These are phyloP conservation scores for Denticeps clupeoides DNA, from an alignment of 2,797 vertebrate genomes.

Conservation along the genomic window DNA sequence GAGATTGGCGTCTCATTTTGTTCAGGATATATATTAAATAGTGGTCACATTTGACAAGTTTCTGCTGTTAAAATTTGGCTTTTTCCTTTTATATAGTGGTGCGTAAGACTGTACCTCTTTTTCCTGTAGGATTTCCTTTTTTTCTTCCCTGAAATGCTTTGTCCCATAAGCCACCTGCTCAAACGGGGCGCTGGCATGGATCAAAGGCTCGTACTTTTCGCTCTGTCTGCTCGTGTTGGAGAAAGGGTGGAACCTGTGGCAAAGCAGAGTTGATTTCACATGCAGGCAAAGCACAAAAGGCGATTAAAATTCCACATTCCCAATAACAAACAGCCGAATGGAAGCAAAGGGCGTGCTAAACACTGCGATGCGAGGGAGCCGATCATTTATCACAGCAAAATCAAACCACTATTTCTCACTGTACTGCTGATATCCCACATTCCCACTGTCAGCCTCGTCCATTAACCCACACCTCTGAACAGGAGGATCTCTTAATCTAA, in stretches of 20 bases:
- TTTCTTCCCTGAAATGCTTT: constrained; percentile 58
- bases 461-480: constrained; percentile 8
- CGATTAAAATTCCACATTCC: background rate
- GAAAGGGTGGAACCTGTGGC: constrained; percentile 60
- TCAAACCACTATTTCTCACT: constrained; percentile 1
- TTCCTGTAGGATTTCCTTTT: constrained; percentile 44
- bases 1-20: constrained; percentile 50
- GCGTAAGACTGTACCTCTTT: constrained; percentile 65
- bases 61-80: constrained; percentile 53
- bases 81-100: too few species aligned
- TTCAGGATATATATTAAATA: constrained; percentile 69
- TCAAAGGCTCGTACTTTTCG: constrained; percentile 45
- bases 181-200: constrained; percentile 50
- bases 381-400: background rate
- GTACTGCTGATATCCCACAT: constrained; percentile 1
- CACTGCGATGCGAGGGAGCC: background rate
- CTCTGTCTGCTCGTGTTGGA: constrained; percentile 47
- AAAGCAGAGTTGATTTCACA: background rate
- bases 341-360: background rate
- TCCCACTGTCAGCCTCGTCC: constrained; percentile 2
- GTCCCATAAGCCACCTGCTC: constrained; percentile 36
- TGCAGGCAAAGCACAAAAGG: background rate
- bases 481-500: constrained; percentile 12
- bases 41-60: constrained; percentile 73
- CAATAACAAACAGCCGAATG: background rate